Percentiles rank a stretch among this genome's conserved stretches.
Conservation (phyloP, 2,113 vertebrate genomes). For the Lepisosteus osseus region DNA sequence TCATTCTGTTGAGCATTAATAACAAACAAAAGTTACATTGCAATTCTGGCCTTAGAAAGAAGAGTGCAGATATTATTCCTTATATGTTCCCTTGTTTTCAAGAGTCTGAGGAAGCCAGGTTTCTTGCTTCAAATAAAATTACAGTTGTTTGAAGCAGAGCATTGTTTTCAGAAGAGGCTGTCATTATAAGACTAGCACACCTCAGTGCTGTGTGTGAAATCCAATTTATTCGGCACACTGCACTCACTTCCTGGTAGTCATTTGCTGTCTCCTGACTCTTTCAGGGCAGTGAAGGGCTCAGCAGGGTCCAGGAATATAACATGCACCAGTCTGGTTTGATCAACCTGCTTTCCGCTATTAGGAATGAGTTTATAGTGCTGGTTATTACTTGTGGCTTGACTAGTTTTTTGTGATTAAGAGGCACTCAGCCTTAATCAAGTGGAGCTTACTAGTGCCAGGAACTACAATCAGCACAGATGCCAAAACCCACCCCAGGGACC, state of each 20-base stretch:
- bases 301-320: background rate
- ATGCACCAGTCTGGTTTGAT: constrained; percentile 36
- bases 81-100: too few species aligned
- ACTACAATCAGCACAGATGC: constrained; percentile 33
- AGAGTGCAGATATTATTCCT: too few species aligned
- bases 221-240: background rate
- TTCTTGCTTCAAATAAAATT: too few species aligned
- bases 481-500: constrained; percentile 29
- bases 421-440: constrained; percentile 39
- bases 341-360: constrained; percentile 25
- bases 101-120: too few species aligned
- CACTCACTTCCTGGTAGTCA: background rate
- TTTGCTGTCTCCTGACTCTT: background rate
- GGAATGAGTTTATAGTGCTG: constrained; percentile 31
- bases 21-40: too few species aligned
- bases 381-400: constrained; percentile 49
- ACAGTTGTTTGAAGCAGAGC: too few species aligned
- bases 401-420: constrained; percentile 47
- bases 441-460: constrained; percentile 35
- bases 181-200: too few species aligned
- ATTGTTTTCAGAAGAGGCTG: too few species aligned
- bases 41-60: too few species aligned
- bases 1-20: too few species aligned
- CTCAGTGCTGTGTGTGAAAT: constrained; percentile 10
- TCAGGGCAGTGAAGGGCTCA: background rate